A percentile compares a stretch with the other conserved stretches of the same genome.
Evolutionary conservation across 1,140 invertebrate genomes (phyloP).

Genomic region (Delia radicum): DNA sequence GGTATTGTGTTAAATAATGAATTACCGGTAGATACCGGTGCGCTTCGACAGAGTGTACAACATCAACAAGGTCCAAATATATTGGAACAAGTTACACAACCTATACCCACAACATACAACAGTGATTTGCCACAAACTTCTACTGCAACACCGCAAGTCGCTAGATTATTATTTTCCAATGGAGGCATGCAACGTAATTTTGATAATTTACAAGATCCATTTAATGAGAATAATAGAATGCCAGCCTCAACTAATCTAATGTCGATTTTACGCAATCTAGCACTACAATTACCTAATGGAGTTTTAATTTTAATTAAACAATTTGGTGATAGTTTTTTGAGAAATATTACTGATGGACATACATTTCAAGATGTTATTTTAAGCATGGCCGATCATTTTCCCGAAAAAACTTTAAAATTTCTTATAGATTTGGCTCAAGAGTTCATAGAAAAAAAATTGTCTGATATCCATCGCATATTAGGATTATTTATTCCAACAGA

Average conservation of each 20-base stretch:
- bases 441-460: conserved; percentile 37
- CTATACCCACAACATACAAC: conserved; percentile 30
- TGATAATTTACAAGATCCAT: conserved; percentile 29
- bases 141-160: conserved; percentile 17
- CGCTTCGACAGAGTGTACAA: conserved; percentile 33
- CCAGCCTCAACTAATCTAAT: neutral
- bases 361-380: conserved; percentile 40
- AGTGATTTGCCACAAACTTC: conserved; percentile 34
- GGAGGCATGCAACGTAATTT: conserved; percentile 14
- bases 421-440: conserved; percentile 37
- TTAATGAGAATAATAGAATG: neutral
- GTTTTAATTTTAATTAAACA: conserved; percentile 25
- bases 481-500: conserved; percentile 45
- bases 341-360: conserved; percentile 35
- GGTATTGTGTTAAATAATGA: conserved; percentile 32
- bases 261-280: fast-evolving
- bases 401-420: conserved; percentile 31
- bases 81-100: conserved; percentile 31
- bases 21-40: neutral
- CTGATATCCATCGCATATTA: conserved; percentile 35
- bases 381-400: conserved; percentile 35
- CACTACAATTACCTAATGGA: conserved; percentile 1
- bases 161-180: conserved; percentile 22
- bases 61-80: conserved; percentile 40
- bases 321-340: conserved; percentile 38